phyloP scores from a whole-genome alignment of 1,140 invertebrate species.

The Parapsyche elsis region DNA sequence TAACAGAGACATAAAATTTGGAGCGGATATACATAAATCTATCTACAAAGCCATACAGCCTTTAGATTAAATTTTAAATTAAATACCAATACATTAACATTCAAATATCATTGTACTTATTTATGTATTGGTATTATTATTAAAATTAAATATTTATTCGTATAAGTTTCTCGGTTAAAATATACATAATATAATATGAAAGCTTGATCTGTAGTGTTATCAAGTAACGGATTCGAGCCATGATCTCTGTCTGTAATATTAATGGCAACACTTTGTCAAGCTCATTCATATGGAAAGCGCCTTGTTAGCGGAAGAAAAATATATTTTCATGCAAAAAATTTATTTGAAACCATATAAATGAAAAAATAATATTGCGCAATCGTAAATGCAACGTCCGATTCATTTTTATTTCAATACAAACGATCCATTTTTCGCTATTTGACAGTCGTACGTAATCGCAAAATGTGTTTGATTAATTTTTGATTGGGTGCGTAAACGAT shows the following conservation, averaged over 20 bases:
- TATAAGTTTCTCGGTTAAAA: neutral
- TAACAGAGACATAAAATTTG: too few species aligned
- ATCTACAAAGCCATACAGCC: too few species aligned
- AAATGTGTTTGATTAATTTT: neutral
- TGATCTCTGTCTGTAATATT: conserved; percentile 32
- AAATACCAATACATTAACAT: too few species aligned
- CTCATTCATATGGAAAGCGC: conserved; percentile 29
- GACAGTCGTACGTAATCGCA: neutral
- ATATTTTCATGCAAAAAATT: conserved; percentile 15
- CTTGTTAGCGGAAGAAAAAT: conserved; percentile 17
- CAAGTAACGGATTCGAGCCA: conserved; percentile 28
- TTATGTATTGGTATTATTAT: too few species aligned
- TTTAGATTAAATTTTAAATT: too few species aligned
- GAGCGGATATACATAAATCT: too few species aligned
- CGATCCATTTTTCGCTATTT: too few species aligned
- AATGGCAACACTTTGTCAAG: conserved; percentile 21
- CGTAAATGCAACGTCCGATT: too few species aligned
- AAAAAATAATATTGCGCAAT: conserved; percentile 8
- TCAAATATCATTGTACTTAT: too few species aligned
- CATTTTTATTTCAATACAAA: too few species aligned
- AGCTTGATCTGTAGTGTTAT: conserved; percentile 11
- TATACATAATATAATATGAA: conserved; percentile 1
- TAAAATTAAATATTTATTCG: conserved; percentile 9
- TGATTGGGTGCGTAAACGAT: too few species aligned
- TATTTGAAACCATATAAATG: neutral